Evolutionary conservation across 2,113 vertebrate genomes (phyloP).

Genomic region (Bucco capensis): DNA sequence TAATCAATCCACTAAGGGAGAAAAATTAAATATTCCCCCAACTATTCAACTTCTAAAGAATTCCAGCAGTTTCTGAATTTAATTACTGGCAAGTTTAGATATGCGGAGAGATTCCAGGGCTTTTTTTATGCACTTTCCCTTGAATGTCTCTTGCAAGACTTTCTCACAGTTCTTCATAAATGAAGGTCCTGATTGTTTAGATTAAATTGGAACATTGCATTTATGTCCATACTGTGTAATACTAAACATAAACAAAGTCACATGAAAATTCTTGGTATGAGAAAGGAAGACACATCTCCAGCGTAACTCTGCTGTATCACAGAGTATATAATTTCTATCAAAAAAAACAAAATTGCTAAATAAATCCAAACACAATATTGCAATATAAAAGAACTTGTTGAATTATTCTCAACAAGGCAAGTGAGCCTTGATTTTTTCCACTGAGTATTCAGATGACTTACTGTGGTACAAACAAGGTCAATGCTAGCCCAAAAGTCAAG

Average conservation of each 20-base stretch:
- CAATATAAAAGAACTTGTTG: not conserved
- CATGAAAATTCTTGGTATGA: slow-evolving; percentile 38
- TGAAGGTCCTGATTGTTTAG: slow-evolving; percentile 59
- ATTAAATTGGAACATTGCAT: slow-evolving; percentile 58
- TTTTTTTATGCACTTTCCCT: not conserved
- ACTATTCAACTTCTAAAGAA: slow-evolving; percentile 42
- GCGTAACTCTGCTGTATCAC: not conserved
- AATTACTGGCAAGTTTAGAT: slow-evolving; percentile 35
- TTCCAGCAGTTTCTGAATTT: slow-evolving; percentile 31
- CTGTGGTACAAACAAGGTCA: not conserved
- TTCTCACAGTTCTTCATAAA: slow-evolving; percentile 63
- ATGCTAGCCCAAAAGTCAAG: not conserved
- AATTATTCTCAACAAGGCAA: not conserved
- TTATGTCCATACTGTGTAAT: slow-evolving; percentile 45
- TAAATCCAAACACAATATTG: not conserved
- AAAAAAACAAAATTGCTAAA: not conserved
- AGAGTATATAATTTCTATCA: slow-evolving; percentile 4
- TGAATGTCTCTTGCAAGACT: slow-evolving; percentile 1
- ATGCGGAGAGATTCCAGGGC: not conserved
- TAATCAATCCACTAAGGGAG: slow-evolving; percentile 37
- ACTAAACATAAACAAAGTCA: slow-evolving; percentile 45
- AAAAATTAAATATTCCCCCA: slow-evolving; percentile 41
- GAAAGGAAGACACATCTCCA: slow-evolving; percentile 22
- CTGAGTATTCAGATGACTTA: not conserved
- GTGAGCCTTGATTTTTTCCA: not conserved